phyloP scores from a whole-genome alignment of 2,797 vertebrate genomes.

The Gymnothorax javanicus region DNA sequence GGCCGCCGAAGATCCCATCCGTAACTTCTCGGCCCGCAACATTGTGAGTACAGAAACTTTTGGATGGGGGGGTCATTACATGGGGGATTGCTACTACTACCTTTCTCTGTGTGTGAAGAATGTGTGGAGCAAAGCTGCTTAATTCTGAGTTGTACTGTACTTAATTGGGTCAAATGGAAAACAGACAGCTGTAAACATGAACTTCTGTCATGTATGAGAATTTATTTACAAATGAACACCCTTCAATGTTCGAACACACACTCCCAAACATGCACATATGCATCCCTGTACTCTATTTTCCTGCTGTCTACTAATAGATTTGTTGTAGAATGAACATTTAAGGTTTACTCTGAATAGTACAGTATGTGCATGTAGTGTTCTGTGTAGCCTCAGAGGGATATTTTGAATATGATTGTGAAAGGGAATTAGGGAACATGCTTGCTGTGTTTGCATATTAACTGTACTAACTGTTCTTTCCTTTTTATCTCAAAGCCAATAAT shows the following conservation, averaged over 20 bases:
- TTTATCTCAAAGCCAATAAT: neutral
- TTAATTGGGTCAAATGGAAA: neutral
- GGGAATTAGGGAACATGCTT: neutral
- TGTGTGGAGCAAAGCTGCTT: neutral
- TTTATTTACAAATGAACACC: no score
- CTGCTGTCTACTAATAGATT: no score
- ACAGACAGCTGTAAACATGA: neutral
- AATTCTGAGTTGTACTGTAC: neutral
- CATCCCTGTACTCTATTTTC: neutral
- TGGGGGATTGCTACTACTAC: neutral
- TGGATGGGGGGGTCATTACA: neutral
- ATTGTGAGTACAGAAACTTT: slow-evolving; percentile 74
- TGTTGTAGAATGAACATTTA: no score
- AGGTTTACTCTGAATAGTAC: neutral
- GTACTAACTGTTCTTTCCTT: neutral
- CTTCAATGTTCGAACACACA: neutral
- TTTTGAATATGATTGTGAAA: neutral
- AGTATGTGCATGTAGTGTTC: neutral
- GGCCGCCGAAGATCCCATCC: slow-evolving; percentile 95
- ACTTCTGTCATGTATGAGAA: neutral
- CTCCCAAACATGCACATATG: neutral
- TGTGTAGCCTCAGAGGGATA: neutral
- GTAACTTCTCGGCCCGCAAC: slow-evolving; percentile 92
- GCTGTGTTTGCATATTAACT: neutral
- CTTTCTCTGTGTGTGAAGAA: neutral